Evolutionary conservation across 2,113 vertebrate genomes (phyloP).

Genomic region (Helogale parvula): DNA sequence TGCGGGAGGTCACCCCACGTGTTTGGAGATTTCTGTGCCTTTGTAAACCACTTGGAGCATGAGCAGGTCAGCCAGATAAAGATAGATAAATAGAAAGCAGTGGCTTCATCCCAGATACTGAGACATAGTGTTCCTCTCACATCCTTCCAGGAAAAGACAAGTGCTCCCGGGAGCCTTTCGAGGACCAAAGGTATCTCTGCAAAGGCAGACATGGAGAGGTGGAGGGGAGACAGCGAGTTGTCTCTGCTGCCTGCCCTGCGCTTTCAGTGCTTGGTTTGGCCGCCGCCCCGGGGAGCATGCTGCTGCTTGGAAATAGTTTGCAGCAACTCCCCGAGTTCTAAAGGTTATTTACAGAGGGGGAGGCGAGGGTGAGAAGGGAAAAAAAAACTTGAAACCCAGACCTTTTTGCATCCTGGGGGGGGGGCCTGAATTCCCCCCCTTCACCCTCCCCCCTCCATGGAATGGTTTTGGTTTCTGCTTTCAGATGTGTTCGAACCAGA

Average conservation of each 20-base stretch:
- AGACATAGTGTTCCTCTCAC: background rate
- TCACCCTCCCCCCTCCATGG: background rate
- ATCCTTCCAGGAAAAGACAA: conserved; percentile 64
- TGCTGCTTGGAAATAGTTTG: background rate
- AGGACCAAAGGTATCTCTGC: conserved; percentile 31
- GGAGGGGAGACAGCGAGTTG: background rate
- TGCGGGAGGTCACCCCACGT: accelerated
- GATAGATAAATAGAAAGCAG: background rate
- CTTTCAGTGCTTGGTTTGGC: background rate
- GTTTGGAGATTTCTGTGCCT: background rate
- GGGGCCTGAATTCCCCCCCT: background rate
- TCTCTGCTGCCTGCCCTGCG: background rate
- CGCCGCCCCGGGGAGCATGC: background rate
- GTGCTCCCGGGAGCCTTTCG: conserved; percentile 42
- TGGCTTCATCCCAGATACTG: background rate
- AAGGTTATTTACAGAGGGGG: conserved; percentile 21
- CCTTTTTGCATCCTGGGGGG: background rate
- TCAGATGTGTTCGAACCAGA: background rate
- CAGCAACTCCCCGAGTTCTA: background rate
- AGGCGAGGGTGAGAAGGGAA: background rate
- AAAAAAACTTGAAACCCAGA: background rate
- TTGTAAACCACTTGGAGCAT: background rate
- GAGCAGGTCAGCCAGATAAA: background rate
- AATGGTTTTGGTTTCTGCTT: background rate
- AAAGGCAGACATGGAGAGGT: background rate